A percentile compares a stretch with the other conserved stretches of the same genome.
Conservation (phyloP, 2,888 invertebrate species). For the Lomographa bimaculata region DNA sequence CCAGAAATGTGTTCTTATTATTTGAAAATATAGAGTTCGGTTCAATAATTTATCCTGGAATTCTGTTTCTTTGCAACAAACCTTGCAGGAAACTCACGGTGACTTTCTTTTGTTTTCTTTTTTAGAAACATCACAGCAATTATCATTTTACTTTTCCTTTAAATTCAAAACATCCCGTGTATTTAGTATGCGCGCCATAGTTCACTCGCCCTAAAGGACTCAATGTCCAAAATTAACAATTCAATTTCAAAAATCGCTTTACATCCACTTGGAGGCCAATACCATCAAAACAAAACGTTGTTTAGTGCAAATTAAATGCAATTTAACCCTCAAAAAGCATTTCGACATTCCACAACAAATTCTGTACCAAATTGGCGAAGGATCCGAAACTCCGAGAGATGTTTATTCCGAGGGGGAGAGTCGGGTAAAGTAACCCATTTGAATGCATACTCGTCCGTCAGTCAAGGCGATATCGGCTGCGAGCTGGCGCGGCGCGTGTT, state of each 20-base stretch:
- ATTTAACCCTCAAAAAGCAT: constrained; percentile 79
- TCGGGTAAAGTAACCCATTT: constrained; percentile 87
- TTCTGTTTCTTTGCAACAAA: no score
- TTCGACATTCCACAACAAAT: constrained; percentile 80
- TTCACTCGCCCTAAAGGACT: constrained; percentile 34
- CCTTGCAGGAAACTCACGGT: no score
- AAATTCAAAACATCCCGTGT: constrained; percentile 29
- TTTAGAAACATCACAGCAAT: no score
- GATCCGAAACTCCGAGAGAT: constrained; percentile 62
- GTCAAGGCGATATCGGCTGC: constrained; percentile 85
- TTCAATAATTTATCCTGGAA: no score
- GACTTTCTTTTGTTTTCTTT: no score
- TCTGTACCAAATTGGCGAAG: constrained; percentile 76
- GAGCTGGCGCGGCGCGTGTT: constrained; percentile 67
- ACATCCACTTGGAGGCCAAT: constrained; percentile 44
- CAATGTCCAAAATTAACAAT: constrained; percentile 34
- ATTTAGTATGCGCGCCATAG: constrained; percentile 34
- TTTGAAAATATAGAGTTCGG: no score
- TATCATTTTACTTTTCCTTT: constrained; percentile 29
- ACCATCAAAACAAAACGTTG: constrained; percentile 66
- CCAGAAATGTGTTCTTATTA: no score
- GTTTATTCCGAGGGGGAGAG: constrained; percentile 68
- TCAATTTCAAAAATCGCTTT: constrained; percentile 40
- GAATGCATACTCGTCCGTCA: constrained; percentile 90
- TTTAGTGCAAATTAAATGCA: constrained; percentile 82